These are phyloP conservation scores for Temnothorax ravouxi DNA, from an alignment of 2,888 invertebrate species.

Conservation along the genomic window DNA sequence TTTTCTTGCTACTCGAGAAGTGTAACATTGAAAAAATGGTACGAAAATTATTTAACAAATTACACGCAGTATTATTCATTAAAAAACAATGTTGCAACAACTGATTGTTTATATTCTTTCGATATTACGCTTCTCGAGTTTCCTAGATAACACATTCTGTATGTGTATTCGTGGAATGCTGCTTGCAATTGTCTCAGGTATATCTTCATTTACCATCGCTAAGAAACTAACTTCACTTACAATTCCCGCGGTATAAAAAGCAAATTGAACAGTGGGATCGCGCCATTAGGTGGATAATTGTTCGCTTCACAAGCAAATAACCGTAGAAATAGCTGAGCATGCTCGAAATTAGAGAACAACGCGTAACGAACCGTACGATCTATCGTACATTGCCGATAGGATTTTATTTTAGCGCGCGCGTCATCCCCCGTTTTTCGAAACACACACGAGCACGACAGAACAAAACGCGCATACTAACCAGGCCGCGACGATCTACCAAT, in stretches of 20 bases:
- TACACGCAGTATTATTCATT: neutral
- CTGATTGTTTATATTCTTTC: neutral
- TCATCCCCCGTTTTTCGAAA: neutral
- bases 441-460: neutral
- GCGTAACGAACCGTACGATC: neutral
- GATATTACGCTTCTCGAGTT: neutral
- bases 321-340: conserved; percentile 37
- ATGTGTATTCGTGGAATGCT: conserved; percentile 35
- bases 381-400: neutral
- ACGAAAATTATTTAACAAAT: neutral
- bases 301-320: neutral
- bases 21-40: neutral
- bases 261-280: conserved; percentile 47
- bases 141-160: conserved; percentile 10
- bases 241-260: conserved; percentile 43
- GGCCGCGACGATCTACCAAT: conserved; percentile 19
- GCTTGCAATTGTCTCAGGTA: conserved; percentile 47
- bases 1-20: conserved; percentile 6
- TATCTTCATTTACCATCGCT: conserved; percentile 23
- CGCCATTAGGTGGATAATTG: conserved; percentile 5
- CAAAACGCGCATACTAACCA: conserved; percentile 19
- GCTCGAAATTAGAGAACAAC: conserved; percentile 26
- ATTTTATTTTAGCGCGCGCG: conserved; percentile 10
- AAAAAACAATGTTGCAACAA: neutral
- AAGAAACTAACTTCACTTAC: conserved; percentile 17